Base-by-base conservation (phyloP, 2,113 vertebrate species). In the Platanista minor region DNA sequence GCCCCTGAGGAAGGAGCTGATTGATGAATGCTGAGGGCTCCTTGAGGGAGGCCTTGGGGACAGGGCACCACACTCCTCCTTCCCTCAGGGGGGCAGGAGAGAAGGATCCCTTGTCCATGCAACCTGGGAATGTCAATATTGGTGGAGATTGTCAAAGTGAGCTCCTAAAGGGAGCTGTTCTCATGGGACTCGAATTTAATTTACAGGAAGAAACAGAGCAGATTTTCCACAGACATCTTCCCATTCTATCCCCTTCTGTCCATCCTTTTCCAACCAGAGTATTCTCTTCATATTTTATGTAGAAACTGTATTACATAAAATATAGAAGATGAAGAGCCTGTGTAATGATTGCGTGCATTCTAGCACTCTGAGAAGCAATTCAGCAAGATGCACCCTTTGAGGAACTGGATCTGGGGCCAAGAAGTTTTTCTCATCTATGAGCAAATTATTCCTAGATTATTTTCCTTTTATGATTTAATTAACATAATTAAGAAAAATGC, bases 381-480 rank as follows among this genome's bases (percentile, higher is more conserved):
- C 89, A 72, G 46, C 17, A 77, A 27, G 66, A 83, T 5, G 5
- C 1, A 46, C 10, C n/a, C 17, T 67, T 85, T 46, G 41, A 39
- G 39, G 29, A 89, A 31, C 0, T 66, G 3, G 33, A 75, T 83
- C 78, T 39, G 57, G 21, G 83, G 36, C 86, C 74, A 72, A 91
- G 75, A 27, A 49, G 6, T 66, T 43, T 74, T 93, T 59, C 69
- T 87, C 96, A 75, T 80, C 46, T 93, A 46, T 17, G 87, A 57
- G 67, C 36, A n/a, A 87, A 71, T 90, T 87, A 92, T 77, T 93
- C 62, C 91, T 72, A 52, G 78, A 67, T 78, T 92, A 75, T 33
- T 41, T 84, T 61, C 29, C 43, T 91, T 62, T 96, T 39, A 80
- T 80, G 62, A 84, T 89, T 83, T 89, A 91, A 89, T 90, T 89